phyloP scores from a whole-genome alignment of 2,113 vertebrate species.

The Ptilonorhynchus violaceus region DNA sequence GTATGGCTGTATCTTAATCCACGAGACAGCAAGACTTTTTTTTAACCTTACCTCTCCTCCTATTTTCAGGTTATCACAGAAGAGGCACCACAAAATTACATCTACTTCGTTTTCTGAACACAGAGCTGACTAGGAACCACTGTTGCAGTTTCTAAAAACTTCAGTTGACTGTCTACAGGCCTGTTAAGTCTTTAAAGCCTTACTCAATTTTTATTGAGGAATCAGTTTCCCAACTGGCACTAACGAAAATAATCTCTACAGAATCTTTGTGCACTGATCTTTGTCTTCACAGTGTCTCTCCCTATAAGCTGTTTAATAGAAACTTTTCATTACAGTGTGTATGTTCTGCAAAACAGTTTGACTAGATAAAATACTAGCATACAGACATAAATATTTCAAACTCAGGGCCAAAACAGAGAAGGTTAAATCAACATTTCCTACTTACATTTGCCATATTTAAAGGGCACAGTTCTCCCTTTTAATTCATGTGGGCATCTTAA shows the following conservation, averaged over 20 bases:
- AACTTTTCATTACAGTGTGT: background rate
- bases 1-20: background rate
- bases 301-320: background rate
- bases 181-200: background rate
- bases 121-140: background rate
- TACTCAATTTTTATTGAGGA: background rate
- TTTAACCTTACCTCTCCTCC: background rate
- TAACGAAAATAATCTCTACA: background rate
- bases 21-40: background rate
- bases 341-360: background rate
- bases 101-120: background rate
- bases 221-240: background rate
- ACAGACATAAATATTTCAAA: background rate
- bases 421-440: background rate
- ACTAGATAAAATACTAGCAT: background rate
- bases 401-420: background rate
- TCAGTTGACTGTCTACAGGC: background rate
- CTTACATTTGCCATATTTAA: background rate
- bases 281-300: background rate
- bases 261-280: background rate
- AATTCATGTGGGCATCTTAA: background rate
- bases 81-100: background rate
- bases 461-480: background rate
- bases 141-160: background rate
- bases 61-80: background rate